Conservation (phyloP, 2,113 vertebrate species). For the Osmerus mordax region DNA sequence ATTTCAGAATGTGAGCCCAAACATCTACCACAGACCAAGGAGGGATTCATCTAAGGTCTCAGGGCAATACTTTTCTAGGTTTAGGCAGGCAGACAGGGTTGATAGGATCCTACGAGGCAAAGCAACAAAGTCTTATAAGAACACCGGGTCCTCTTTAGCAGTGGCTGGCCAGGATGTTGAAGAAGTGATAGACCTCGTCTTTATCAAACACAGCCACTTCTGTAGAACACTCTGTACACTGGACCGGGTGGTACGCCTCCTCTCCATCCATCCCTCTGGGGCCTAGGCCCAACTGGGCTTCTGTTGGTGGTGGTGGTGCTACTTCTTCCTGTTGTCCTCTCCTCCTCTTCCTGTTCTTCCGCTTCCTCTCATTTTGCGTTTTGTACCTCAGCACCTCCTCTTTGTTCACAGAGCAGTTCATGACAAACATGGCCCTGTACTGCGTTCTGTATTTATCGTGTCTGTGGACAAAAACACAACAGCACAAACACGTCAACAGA, state of each 20-base stretch:
- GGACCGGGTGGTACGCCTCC: conserved; percentile 87
- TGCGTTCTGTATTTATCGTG: conserved; percentile 95
- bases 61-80: too few species aligned
- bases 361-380: conserved; percentile 64
- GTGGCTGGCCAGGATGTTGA: conserved; percentile 92
- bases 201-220: conserved; percentile 94
- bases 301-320: conserved; percentile 29
- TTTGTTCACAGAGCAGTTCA: conserved; percentile 90
- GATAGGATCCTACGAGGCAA: not conserved
- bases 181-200: conserved; percentile 95
- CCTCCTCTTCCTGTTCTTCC: conserved; percentile 68
- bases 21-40: too few species aligned
- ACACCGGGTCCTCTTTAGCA: conserved; percentile 63
- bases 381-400: conserved; percentile 86
- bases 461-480: conserved; percentile 64
- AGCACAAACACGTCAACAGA: not conserved
- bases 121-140: not conserved
- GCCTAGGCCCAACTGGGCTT: conserved; percentile 44
- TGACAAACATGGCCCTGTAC: conserved; percentile 98
- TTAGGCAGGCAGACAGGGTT: not conserved
- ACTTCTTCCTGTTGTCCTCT: conserved; percentile 36
- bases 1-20: too few species aligned
- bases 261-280: conserved; percentile 67
- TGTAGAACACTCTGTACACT: conserved; percentile 87
- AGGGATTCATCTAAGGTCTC: too few species aligned